Conservation (phyloP, 2,113 vertebrate species). For the Tychaedon coryphoeus region DNA sequence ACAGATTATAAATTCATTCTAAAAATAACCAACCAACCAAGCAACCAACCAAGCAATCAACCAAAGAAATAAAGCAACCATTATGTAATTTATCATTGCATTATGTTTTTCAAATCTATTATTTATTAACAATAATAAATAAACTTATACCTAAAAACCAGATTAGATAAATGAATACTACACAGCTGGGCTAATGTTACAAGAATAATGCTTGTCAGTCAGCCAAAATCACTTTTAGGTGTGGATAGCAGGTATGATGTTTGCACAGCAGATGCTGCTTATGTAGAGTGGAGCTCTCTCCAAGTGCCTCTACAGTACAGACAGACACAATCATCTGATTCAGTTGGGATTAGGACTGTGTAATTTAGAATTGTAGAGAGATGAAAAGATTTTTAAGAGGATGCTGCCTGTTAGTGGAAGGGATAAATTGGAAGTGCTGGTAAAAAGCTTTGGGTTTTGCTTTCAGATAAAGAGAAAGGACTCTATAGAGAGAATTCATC, state of each 20-base stretch:
- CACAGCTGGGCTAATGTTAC: background rate
- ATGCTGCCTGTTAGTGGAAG: background rate
- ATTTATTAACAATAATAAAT: background rate
- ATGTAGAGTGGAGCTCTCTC: background rate
- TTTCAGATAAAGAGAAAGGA: background rate
- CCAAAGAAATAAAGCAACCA: background rate
- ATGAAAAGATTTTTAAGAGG: background rate
- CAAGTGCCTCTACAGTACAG: background rate
- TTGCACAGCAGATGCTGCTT: background rate
- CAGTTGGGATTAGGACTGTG: background rate
- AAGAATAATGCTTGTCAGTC: background rate
- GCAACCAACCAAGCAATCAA: background rate
- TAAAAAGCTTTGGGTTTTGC: background rate
- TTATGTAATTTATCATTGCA: background rate
- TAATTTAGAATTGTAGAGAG: background rate
- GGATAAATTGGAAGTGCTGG: background rate
- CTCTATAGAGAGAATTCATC: background rate
- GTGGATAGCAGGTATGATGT: background rate
- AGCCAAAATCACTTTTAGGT: background rate
- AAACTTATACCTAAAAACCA: background rate
- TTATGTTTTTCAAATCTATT: background rate
- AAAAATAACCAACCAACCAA: background rate
- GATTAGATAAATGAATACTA: background rate
- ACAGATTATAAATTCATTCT: background rate
- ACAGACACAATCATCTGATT: background rate